Base-by-base conservation (phyloP, 2,888 invertebrate species). In the Scelioninae gen. 1 region DNA sequence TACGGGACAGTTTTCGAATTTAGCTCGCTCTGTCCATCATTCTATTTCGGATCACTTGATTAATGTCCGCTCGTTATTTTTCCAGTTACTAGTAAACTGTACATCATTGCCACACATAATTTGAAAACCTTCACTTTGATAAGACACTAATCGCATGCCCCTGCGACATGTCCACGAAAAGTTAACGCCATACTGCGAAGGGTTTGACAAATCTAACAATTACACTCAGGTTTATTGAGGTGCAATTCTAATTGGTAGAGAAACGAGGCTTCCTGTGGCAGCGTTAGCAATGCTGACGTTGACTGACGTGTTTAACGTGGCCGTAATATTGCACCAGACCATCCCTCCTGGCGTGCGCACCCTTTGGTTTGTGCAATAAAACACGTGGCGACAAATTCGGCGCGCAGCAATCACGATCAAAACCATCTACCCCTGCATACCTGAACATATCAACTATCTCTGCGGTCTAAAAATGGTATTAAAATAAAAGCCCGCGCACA, bases 51-150 rank as follows among this genome's bases (percentile, higher is more conserved):
- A 85, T 85, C 85, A 82, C 88, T 89, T 90, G 91, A 91, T 89
- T 90, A 91, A 91, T 90, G 90, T 86, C 86, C 84, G 86, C 88
- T 89, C 90, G 90, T 91, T 91, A 91, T 91, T 91, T 90, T 91
- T 88, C 86, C 29, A 31, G 16, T 11, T 13, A 53, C 16, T n/a
- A 10, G 47, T 13, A 7, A 34, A 55, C 55, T 13, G 32, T 32
- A 38, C 16, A 58, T 11, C 58, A 16, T 40, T 47, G 45, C 29
- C 9, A 13, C 32, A 10, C 5, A 34, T 23, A 23, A 23, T 23
- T 23, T 4, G 23, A 23, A 23, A 23, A 4, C 23, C 23, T 23
- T 4, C 1, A 23, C 23, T 23, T 23, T 23, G 23, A 23, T 23
- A 23, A 23, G 23, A 23, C 23, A 23, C 23, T 23, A 23, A 23